phyloP scores from a whole-genome alignment of 2,888 invertebrate genomes.

The Erynnis tages region DNA sequence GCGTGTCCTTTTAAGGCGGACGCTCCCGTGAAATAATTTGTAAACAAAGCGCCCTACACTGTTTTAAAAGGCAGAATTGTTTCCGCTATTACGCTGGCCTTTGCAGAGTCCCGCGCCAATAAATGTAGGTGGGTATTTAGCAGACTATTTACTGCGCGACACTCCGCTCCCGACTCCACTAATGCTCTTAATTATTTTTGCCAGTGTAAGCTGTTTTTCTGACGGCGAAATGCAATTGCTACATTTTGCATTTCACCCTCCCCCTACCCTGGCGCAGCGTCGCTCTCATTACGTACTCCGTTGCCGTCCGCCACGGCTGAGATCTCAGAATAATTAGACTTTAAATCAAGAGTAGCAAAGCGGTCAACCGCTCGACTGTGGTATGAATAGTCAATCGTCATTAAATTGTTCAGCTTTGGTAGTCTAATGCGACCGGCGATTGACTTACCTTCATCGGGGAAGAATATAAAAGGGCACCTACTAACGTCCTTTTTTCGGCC shows the following conservation, averaged over 20 bases:
- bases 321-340: constrained; percentile 78
- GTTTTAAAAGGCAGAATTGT: constrained; percentile 74
- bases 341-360: constrained; percentile 77
- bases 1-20: constrained; percentile 36
- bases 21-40: constrained; percentile 39
- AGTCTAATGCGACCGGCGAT: constrained; percentile 61
- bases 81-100: constrained; percentile 68
- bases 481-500: constrained; percentile 35
- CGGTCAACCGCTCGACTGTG: constrained; percentile 76
- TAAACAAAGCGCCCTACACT: constrained; percentile 56
- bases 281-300: constrained; percentile 71
- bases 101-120: constrained; percentile 64
- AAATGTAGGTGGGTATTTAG: constrained; percentile 79
- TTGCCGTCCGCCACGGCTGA: constrained; percentile 68
- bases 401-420: constrained; percentile 79
- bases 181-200: constrained; percentile 81
- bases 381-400: constrained; percentile 80
- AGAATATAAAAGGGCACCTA: constrained; percentile 36
- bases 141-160: constrained; percentile 76
- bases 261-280: constrained; percentile 41
- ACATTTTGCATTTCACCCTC: constrained; percentile 69
- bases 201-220: constrained; percentile 79
- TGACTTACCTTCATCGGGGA: constrained; percentile 31
- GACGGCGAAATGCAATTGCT: constrained; percentile 75
- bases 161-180: constrained; percentile 70